These are phyloP conservation scores for Callaeas wilsoni DNA, from an alignment of 2,113 vertebrate species.

Conservation along the genomic window DNA sequence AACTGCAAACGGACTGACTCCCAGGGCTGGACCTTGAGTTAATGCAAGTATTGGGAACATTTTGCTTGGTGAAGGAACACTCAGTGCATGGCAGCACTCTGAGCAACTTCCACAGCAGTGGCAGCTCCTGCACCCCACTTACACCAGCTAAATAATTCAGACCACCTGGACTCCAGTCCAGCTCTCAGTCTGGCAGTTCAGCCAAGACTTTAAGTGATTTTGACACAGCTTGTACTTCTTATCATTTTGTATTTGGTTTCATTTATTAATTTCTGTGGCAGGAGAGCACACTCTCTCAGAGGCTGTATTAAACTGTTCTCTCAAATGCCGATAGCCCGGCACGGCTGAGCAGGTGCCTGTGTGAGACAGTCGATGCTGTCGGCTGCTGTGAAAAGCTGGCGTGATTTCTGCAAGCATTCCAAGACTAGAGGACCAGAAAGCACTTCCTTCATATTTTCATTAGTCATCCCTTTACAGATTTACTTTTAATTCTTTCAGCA, in stretches of 20 bases:
- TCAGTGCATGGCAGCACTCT: not conserved
- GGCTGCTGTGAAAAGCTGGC: not conserved
- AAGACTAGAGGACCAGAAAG: not conserved
- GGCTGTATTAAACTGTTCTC: not conserved
- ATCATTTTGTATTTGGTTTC: not conserved
- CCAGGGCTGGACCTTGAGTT: not conserved
- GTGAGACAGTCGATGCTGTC: fast-evolving
- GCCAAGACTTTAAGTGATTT: not conserved
- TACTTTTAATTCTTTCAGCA: constrained; percentile 42
- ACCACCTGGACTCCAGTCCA: not conserved
- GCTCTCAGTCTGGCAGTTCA: not conserved
- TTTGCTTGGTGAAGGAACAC: not conserved
- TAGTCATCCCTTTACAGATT: constrained; percentile 30
- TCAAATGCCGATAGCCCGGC: not conserved
- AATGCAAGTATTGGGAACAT: not conserved
- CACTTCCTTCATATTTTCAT: not conserved
- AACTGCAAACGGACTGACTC: not conserved
- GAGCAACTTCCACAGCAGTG: not conserved
- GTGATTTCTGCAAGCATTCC: not conserved
- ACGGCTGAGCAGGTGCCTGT: not conserved
- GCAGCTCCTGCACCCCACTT: not conserved
- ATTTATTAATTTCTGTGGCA: not conserved
- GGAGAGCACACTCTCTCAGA: not conserved
- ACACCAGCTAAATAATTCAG: not conserved
- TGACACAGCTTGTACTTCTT: not conserved